These are phyloP conservation scores for Rhinopithecus roxellana DNA, from an alignment of 2,113 vertebrate genomes.

Conservation along the genomic window DNA sequence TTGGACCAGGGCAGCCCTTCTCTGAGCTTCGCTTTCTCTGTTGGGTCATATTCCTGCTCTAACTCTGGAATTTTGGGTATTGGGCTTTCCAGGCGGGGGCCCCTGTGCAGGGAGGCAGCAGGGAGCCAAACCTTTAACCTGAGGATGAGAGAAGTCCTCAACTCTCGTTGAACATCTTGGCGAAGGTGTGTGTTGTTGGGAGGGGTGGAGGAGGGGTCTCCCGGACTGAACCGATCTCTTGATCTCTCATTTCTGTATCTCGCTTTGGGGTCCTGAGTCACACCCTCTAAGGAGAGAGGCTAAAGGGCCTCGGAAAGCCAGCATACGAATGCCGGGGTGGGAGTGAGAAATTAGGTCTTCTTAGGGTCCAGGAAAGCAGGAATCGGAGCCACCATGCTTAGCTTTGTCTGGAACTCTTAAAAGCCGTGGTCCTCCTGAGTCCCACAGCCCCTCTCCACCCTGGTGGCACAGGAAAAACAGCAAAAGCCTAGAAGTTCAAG, in stretches of 20 bases:
- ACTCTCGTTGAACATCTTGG: neutral
- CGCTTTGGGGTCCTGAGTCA: neutral
- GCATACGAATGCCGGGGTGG: no score
- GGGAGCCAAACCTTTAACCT: no score
- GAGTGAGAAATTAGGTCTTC: accelerated
- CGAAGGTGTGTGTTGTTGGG: neutral
- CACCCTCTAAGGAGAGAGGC: neutral
- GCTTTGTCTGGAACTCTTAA: neutral
- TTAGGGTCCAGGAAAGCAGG: neutral
- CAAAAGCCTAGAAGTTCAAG: neutral
- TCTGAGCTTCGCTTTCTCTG: neutral
- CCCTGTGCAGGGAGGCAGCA: no score
- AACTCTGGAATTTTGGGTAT: neutral
- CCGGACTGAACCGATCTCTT: neutral
- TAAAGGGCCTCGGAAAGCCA: neutral
- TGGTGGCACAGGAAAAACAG: neutral
- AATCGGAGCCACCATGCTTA: neutral
- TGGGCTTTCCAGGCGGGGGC: neutral
- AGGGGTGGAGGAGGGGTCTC: no score
- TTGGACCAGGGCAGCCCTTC: neutral
- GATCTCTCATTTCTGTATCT: neutral
- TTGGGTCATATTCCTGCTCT: neutral
- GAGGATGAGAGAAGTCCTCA: neutral
- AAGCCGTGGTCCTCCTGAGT: neutral
- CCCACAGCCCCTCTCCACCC: neutral